Base-by-base conservation (phyloP, 2,888 invertebrate species). In the Chloromyia formosa region DNA sequence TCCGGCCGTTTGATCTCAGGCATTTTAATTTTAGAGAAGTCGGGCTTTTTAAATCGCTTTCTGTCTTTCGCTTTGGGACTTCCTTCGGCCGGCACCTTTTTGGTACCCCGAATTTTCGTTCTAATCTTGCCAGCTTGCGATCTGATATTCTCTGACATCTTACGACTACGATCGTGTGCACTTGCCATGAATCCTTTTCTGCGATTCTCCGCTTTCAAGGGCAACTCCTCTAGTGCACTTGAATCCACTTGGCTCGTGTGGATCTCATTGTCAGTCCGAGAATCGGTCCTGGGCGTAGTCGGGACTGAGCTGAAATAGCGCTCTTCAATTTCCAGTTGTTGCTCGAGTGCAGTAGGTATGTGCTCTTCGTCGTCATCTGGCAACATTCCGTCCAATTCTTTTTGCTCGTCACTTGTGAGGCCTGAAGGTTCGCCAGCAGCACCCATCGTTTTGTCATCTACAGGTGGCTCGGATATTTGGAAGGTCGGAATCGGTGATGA, bases 101-200 rank as follows among this genome's bases (percentile, higher is more conserved):
- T 89, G 5, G 90, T 88, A 77, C 86, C 88, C 80, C 90, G 89
- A 74, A 93, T 82, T 82, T 91, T 91, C 0, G 89, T 89, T 82
- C 90, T 91, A 35, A 94, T 83, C 84, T 91, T 92, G 35, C 90
- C 92, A 16, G 93, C 93, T 82, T 93, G 92, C 53, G 86, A 88
- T 79, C 89, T 90, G 64, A 93, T 80, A 78, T 91, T 90, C 45
- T 91, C 90, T 79, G 91, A 90, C 81, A 91, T 87, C 81, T 87
- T 90, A 66, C 83, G 81, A 14, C 85, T 86, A 79, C 88, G 88
- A 75, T 86, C 85, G 72, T 84, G 86, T 58, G 89, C 89, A 56
- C 83, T 80, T 77, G 86, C 87, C 82, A 86, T 85, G 74, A 86
- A 85, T 18, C 83, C 79, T 82, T 88, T 89, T 54, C 87, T 84